phyloP scores from a whole-genome alignment of 2,113 vertebrate genomes.

The Lepisosteus oculatus region DNA sequence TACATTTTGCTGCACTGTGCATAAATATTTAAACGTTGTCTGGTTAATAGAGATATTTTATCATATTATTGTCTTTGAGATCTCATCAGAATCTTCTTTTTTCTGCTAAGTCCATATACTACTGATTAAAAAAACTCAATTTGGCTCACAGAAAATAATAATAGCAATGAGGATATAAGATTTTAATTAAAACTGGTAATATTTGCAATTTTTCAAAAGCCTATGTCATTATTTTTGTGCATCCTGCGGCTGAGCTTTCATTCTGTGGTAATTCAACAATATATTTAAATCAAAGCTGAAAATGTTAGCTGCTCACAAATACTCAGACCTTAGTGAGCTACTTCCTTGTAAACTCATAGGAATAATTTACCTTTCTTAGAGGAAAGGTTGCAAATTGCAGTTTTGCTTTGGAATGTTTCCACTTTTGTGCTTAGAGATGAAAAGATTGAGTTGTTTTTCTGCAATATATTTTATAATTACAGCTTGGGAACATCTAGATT shows the following conservation, averaged over 20 bases:
- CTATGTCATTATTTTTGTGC: conserved; percentile 30
- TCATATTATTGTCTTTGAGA: conserved; percentile 43
- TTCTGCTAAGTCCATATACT: conserved; percentile 30
- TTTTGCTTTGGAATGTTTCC: conserved; percentile 26
- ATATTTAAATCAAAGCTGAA: conserved; percentile 34
- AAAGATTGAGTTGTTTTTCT: too few species aligned
- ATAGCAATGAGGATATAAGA: conserved; percentile 32
- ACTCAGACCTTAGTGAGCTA: conserved; percentile 11
- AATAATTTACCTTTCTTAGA: conserved; percentile 26
- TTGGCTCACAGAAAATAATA: conserved; percentile 41
- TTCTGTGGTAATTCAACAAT: conserved; percentile 28
- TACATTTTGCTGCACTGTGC: conserved; percentile 40
- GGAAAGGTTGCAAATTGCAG: conserved; percentile 23
- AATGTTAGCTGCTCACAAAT: conserved; percentile 25
- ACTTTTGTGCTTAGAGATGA: too few species aligned
- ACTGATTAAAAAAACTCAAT: conserved; percentile 47
- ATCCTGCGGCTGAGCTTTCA: conserved; percentile 43
- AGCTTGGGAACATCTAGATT: too few species aligned
- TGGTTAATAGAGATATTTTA: conserved; percentile 47
- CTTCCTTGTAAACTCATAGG: conserved; percentile 38
- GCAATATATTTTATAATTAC: too few species aligned
- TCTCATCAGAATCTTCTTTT: conserved; percentile 25
- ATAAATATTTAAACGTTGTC: conserved; percentile 34
- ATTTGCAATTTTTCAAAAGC: conserved; percentile 33
- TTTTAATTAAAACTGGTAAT: conserved; percentile 50